phyloP scores from a whole-genome alignment of 2,113 vertebrate species.

The Jacana jacana region DNA sequence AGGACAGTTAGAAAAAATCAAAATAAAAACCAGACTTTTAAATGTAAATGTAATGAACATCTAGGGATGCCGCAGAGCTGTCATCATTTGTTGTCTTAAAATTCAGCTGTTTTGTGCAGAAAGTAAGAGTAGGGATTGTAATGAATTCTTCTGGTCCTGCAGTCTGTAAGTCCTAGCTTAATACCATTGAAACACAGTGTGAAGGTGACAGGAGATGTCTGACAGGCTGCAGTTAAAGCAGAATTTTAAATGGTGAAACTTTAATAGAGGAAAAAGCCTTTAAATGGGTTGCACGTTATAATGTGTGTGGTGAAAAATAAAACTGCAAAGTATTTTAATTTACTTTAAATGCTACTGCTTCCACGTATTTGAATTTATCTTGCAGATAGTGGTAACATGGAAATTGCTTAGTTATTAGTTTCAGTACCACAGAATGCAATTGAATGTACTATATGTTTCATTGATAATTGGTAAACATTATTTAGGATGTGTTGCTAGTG shows the following conservation, averaged over 20 bases:
- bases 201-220: background rate
- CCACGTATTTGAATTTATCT: background rate
- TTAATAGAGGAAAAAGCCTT: background rate
- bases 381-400: background rate
- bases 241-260: background rate
- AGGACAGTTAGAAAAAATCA: background rate
- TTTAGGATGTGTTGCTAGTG: background rate
- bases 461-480: background rate
- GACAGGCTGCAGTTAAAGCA: background rate
- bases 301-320: background rate
- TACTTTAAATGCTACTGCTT: background rate
- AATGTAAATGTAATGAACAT: background rate
- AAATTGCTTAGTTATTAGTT: background rate
- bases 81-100: background rate
- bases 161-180: background rate
- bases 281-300: background rate
- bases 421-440: background rate
- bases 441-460: background rate
- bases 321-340: background rate
- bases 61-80: background rate
- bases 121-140: background rate
- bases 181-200: background rate
- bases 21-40: background rate
- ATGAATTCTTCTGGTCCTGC: background rate
- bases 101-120: background rate